Base-by-base conservation (phyloP, 2,797 vertebrate species). In the Epinephelus awoara region DNA sequence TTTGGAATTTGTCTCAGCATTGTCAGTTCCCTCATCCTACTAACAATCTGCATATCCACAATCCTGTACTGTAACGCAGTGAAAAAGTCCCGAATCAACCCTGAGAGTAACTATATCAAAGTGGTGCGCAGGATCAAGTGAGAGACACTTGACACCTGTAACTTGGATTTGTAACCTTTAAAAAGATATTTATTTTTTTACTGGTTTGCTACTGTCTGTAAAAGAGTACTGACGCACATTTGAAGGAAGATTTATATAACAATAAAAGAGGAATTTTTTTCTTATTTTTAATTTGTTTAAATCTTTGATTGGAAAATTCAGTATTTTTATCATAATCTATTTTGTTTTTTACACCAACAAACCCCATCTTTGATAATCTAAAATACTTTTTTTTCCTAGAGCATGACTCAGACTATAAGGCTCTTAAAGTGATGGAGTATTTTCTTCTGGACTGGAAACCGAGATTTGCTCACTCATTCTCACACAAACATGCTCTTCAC, bases 21-120 rank as follows among this genome's bases (percentile, higher is more conserved):
- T 89, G 90, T 96, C 92, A 78, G 90, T 34, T 93, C 92, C 65
- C 93, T 96, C 89, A 90, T 98, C 94, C 95, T 94, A 87, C 88
- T 97, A 82, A 97, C 96, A 70, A 87, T 96, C 88, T 94, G 96
- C 92, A 96, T 97, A 93, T 98, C 97, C 84, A 96, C 96, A 61
- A 87, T 95, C 88, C 92, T 95, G 83, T 97, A 97, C 93, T 97
- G 97, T 93, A 96, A 92, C 87, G 91, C 95, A 67, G 95, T 97
- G 90, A 97, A 97, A 96, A 96, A 93, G 94, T 96, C 97, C 78
- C 83, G 92, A 88, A 95, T 97, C 80, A 94, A 97, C 89, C 97
- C 96, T 0, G 95, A 95, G 93, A 95, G 95, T 93, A 97, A 95
- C 94, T 95, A 96, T 90, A 95, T 96, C 86, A 97, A 97, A 95